Evolutionary conservation across 2,888 invertebrate genomes (phyloP).

Genomic region (Hartigia nigra): DNA sequence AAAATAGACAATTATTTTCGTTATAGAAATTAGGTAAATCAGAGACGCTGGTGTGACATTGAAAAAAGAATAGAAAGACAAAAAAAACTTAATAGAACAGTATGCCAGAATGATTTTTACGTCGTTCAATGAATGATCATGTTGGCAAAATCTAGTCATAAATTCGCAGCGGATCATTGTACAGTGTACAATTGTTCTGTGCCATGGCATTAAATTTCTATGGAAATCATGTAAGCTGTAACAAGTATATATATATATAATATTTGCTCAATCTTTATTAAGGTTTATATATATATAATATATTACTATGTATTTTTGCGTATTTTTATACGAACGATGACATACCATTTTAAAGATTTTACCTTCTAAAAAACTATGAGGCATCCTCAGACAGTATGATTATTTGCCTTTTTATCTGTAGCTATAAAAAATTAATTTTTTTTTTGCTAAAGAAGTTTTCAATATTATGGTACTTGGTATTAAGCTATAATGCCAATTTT

Average conservation of each 20-base stretch:
- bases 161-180: not conserved
- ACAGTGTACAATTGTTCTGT: not conserved
- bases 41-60: not conserved
- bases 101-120: not conserved
- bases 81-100: not conserved
- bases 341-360: not conserved
- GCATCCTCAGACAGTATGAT: not conserved
- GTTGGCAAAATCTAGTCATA: not conserved
- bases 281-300: not conserved
- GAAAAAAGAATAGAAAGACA: not conserved
- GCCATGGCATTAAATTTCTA: not conserved
- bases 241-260: not conserved
- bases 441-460: not conserved
- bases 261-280: not conserved
- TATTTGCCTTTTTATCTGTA: not conserved
- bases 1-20: not conserved
- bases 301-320: not conserved
- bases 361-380: not conserved
- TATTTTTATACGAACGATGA: not conserved
- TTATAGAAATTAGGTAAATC: not conserved
- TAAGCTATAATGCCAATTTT: not conserved
- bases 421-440: not conserved
- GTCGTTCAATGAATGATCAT: not conserved
- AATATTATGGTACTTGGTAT: not conserved
- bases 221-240: not conserved